phyloP scores from a whole-genome alignment of 1,140 invertebrate species.

The Euwallacea fornicatus region DNA sequence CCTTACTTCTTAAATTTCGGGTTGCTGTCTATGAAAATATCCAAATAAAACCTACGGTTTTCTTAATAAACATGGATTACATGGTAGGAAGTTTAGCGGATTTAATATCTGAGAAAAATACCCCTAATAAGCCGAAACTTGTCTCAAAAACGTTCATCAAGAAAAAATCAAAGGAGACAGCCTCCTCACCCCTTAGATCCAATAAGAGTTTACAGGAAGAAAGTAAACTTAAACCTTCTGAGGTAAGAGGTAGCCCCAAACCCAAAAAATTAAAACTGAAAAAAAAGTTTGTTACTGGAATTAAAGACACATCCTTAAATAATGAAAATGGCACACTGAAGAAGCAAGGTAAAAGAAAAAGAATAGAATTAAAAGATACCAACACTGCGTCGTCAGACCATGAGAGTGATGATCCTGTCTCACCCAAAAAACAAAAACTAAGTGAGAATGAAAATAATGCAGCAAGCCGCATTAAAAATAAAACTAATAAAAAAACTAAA shows the following conservation, averaged over 20 bases:
- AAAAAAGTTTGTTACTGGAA: neutral
- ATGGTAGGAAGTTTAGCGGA: slow-evolving; percentile 46
- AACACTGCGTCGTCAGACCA: neutral
- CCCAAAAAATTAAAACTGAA: neutral
- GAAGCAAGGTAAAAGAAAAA: neutral
- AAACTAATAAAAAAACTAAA: slow-evolving; percentile 35
- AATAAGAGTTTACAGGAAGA: neutral
- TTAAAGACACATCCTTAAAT: neutral
- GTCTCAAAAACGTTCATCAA: slow-evolving; percentile 30
- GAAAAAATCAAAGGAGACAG: neutral
- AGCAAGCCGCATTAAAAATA: slow-evolving; percentile 40
- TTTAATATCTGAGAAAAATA: slow-evolving; percentile 43
- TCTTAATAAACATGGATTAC: slow-evolving; percentile 39
- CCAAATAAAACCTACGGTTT: too few relatives aligned
- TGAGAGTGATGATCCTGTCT: neutral
- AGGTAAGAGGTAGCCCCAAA: neutral
- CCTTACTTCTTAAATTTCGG: too few relatives aligned
- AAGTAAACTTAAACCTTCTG: neutral
- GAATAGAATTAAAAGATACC: neutral
- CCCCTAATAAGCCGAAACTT: slow-evolving; percentile 42
- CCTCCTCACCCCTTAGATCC: neutral
- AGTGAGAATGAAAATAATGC: slow-evolving; percentile 36
- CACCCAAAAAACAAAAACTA: slow-evolving; percentile 27
- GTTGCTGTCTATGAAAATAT: too few relatives aligned
- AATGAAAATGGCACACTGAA: neutral